phyloP scores from a whole-genome alignment of 2,797 vertebrate genomes.

The Australoheros facetus region DNA sequence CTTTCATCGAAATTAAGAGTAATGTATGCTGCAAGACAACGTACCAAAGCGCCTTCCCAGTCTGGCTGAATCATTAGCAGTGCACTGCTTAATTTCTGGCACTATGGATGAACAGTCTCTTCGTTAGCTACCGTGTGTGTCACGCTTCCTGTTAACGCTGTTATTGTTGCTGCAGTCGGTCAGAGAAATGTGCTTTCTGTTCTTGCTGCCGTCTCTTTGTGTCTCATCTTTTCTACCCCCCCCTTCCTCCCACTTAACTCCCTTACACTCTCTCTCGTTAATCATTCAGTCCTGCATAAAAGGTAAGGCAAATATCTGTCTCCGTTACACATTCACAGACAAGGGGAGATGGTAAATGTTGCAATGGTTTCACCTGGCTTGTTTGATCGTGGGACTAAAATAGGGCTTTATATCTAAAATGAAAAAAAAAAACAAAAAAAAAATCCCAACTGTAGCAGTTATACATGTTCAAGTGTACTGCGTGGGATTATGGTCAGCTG shows the following conservation, averaged over 20 bases:
- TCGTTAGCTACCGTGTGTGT: conserved; percentile 36
- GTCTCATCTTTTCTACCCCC: conserved; percentile 17
- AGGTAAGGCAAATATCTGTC: conserved; percentile 78
- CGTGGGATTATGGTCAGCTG: conserved; percentile 35
- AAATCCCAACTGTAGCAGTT: conserved; percentile 12
- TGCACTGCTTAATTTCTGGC: conserved; percentile 49
- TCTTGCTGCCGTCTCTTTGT: conserved; percentile 19
- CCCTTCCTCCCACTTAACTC: conserved; percentile 4
- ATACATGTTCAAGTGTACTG: conserved; percentile 44
- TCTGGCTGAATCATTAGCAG: conserved; percentile 57
- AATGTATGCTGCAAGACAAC: conserved; percentile 57
- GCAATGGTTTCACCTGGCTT: conserved; percentile 34
- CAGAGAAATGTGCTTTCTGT: conserved; percentile 70
- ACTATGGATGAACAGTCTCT: conserved; percentile 51
- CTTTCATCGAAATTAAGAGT: conserved; percentile 71
- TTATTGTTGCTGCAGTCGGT: conserved; percentile 35
- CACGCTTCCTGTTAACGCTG: conserved; percentile 42
- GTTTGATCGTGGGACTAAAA: conserved; percentile 32
- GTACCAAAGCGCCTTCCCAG: conserved; percentile 40
- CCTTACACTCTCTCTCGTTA: conserved; percentile 12
- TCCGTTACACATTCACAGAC: conserved; percentile 72
- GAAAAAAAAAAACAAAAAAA: not conserved
- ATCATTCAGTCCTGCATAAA: conserved; percentile 69
- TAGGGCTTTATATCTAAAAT: conserved; percentile 11
- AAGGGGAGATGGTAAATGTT: conserved; percentile 26